Base-by-base conservation (phyloP, 2,797 vertebrate species). In the Odontamblyopus lacepedii region DNA sequence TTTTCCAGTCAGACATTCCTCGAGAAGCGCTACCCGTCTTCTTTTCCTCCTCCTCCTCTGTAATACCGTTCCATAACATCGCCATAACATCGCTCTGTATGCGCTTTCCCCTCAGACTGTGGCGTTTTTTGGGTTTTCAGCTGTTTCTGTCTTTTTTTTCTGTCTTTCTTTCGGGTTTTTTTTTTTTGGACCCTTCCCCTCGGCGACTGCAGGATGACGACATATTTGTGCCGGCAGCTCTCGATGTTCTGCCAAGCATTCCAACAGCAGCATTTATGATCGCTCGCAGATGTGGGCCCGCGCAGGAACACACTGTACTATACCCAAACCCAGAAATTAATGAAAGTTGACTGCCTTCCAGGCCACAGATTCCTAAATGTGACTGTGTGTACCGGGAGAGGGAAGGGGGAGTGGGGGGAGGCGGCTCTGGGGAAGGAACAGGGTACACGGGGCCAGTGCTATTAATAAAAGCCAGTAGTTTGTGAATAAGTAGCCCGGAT, bases 201-300 rank as follows among this genome's bases (percentile, higher is more conserved):
- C 41, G 23, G 13, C 63, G 11, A 94, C 92, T 60, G 57, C 94
- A 94, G 93, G 95, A 96, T 98, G 97, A 95, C 94, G 93, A 97
- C 96, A 98, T 95, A 92, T 95, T 94, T 96, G 95, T 96, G 96
- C 96, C 95, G 95, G 97, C 96, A 96, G 97, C 96, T 96, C 97
- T 98, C 94, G 95, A 98, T 98, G 97, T 99, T 97, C 97, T 97
- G 97, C 97, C 97, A 98, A 63, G 96, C 95, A 97, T 98, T 98
- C 96, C 96, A 95, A 95, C 95, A 95, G 97, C 96, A 95, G 95
- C 95, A 95, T 97, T 99, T 98, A 97, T 98, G 96, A 97, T 97
- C 94, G 94, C 95, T 97, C 95, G 96, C 97, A 99, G 97, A 98
- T 99, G 97, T 96, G 96, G 94, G 94, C 97, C 95, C 96, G 35